Conservation (phyloP, 2,113 vertebrate species). For the Megaceryle torquata region DNA sequence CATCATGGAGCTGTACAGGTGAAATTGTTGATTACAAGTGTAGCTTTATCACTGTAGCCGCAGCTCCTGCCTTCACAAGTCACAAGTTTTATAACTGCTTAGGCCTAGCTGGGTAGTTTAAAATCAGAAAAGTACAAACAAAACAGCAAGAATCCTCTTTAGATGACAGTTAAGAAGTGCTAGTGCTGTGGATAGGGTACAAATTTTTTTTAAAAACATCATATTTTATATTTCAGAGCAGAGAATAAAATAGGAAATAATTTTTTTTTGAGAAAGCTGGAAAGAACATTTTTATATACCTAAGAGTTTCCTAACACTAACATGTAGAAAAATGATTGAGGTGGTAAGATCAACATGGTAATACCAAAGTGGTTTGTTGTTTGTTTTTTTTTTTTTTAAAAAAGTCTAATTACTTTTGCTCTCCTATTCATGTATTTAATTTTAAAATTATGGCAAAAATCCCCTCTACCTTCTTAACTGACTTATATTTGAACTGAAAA, state of each 20-base stretch:
- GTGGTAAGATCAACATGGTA: neutral
- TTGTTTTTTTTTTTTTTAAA: neutral
- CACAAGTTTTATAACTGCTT: neutral
- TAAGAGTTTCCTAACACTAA: neutral
- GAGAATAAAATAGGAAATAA: neutral
- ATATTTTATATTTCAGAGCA: neutral
- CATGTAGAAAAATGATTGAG: neutral
- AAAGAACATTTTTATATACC: neutral
- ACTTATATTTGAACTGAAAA: neutral
- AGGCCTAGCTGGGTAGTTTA: neutral
- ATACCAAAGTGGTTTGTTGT: neutral
- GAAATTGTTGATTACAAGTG: neutral
- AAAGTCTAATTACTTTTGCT: neutral
- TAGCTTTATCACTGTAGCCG: neutral
- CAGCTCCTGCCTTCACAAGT: neutral
- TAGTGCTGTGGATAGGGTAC: neutral
- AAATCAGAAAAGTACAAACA: neutral
- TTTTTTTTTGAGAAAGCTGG: neutral
- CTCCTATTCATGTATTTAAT: neutral
- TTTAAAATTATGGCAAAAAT: neutral
- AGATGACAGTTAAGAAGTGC: neutral
- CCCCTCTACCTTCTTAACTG: neutral
- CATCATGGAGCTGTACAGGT: neutral
- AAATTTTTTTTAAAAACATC: neutral
- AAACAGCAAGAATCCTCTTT: neutral